Evolutionary conservation across 1,140 invertebrate genomes (phyloP).

Genomic region (Ceratina japonica): DNA sequence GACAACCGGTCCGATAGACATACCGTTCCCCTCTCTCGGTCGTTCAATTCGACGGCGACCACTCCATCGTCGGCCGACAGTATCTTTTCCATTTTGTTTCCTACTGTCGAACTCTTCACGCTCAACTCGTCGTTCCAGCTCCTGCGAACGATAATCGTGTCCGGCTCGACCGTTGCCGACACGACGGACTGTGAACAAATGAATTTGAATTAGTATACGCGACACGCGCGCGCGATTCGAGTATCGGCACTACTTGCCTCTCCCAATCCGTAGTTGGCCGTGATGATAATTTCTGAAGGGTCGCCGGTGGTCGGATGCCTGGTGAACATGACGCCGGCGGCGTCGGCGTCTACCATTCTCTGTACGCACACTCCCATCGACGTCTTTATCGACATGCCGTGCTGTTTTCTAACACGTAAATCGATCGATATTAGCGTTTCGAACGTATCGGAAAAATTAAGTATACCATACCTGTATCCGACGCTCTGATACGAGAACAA

Average conservation of each 20-base stretch:
- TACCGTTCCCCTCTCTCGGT: conserved; percentile 70
- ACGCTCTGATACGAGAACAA: conserved; percentile 87
- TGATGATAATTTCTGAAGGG: conserved; percentile 84
- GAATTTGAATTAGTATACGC: background rate
- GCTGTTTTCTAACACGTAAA: conserved; percentile 77
- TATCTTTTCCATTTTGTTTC: conserved; percentile 82
- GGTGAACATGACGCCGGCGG: conserved; percentile 90
- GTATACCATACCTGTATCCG: conserved; percentile 79
- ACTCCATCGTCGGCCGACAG: conserved; percentile 69
- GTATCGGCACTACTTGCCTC: conserved; percentile 81
- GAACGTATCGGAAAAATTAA: background rate
- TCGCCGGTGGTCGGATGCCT: conserved; percentile 86
- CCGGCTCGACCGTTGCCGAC: conserved; percentile 86
- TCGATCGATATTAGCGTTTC: background rate
- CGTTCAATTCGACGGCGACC: conserved; percentile 70
- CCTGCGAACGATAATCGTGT: conserved; percentile 83
- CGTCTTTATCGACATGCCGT: conserved; percentile 83
- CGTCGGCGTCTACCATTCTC: conserved; percentile 85
- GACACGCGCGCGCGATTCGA: background rate
- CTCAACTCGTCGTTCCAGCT: conserved; percentile 76
- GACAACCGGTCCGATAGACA: conserved; percentile 80
- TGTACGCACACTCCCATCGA: conserved; percentile 91
- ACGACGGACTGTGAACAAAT: conserved; percentile 86
- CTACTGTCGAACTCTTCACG: conserved; percentile 79
- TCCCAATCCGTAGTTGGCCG: conserved; percentile 90